Base-by-base conservation (phyloP, 2,888 invertebrate genomes). In the Trissonchulus latispiculum region DNA sequence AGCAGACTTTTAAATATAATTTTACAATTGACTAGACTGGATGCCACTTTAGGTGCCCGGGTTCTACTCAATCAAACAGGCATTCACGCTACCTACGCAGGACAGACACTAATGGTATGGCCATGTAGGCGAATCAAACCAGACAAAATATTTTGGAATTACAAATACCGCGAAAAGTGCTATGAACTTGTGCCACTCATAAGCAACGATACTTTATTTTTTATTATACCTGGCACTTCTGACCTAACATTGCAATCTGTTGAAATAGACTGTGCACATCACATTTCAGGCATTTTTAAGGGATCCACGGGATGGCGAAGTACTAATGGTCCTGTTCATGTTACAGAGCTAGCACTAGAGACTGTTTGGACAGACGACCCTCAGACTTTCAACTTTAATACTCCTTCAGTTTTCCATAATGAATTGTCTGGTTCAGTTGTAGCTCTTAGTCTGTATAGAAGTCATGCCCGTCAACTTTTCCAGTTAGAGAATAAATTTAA, bases 21-120 rank as follows among this genome's bases (percentile, higher is more conserved):
- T 28, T 48, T 18, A 48, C 48, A 48, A 48, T 15, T 48, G 23
- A 23, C 48, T 18, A 8, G 48, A 48, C 8, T 48, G 8, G 48
- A 48, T 48, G 8, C 48, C 23, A 48, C 48, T 48, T 48, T 48
- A 48, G 48, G 8, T 64, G 64, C n/a, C 28, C 3, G 64, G 8
- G 64, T 29, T 15, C 31, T 64, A 23, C 64, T 64, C 8, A 48
- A 48, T 48, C 71, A 37, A 29, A 32, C 15, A 8, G 71, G 61
- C 33, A 71, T 71, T 23, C n/a, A 33, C 29, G 61, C 71, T n/a
- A n/a, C 71, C 29, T 71, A 61, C 29, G 59, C 71, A 3, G 71
- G 71, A 18, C 32, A 71, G 28, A 61, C 61, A 23, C 61, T 71
- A 2, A 71, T 71, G 71, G 29, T 71, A 8, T 59, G 61, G 61